A percentile compares a stretch with the other conserved stretches of the same genome.
phyloP scores from a whole-genome alignment of 2,888 invertebrate genomes.

The Alitta virens region DNA sequence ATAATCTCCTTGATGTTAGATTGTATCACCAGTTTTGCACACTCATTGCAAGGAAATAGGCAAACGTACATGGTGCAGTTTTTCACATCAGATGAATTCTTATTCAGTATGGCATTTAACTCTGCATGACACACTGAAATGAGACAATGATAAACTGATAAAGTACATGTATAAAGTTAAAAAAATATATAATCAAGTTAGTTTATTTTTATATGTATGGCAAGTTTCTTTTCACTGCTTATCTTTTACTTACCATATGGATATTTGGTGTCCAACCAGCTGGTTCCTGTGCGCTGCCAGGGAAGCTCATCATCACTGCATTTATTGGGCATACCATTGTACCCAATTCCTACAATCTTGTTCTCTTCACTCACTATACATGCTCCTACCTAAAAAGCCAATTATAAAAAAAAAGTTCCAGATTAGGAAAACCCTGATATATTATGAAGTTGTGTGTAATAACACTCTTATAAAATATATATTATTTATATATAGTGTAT shows the following conservation, averaged over 20 bases:
- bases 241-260: conserved; percentile 81
- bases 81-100: conserved; percentile 74
- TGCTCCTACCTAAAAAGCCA: conserved; percentile 67
- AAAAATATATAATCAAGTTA: too few species aligned
- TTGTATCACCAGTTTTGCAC: conserved; percentile 95
- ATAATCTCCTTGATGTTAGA: conserved; percentile 73
- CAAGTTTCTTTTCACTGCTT: too few species aligned
- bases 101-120: conserved; percentile 93
- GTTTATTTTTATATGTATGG: too few species aligned
- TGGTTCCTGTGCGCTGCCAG: conserved; percentile 72
- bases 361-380: conserved; percentile 86
- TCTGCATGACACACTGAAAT: conserved; percentile 92
- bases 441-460: too few species aligned
- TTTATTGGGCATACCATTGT: conserved; percentile 92
- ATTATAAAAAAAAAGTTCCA: too few species aligned
- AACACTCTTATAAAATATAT: too few species aligned
- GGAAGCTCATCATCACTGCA: conserved; percentile 87
- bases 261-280: conserved; percentile 73
- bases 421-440: too few species aligned
- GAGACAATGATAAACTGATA: too few species aligned
- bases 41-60: conserved; percentile 95
- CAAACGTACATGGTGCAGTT: conserved; percentile 84
- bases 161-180: background rate
- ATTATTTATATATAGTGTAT: background rate
- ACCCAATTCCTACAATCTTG: conserved; percentile 88